Conservation (phyloP, 2,113 vertebrate species). For the Orientallactaga bullata region DNA sequence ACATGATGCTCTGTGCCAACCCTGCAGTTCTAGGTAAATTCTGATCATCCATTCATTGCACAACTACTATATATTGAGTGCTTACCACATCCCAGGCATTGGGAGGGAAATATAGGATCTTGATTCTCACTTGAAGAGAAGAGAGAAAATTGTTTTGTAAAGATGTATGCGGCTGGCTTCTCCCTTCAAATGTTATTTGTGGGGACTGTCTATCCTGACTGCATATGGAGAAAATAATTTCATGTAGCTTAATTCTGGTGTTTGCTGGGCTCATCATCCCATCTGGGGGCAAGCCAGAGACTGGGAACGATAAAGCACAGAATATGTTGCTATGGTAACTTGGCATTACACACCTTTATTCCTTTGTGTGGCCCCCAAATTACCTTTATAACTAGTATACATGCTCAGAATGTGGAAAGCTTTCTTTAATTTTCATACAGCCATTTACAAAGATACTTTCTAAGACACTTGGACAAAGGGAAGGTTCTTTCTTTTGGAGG, state of each 20-base stretch:
- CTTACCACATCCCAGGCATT: background rate
- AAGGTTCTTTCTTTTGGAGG: background rate
- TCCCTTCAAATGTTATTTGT: slow-evolving; percentile 10
- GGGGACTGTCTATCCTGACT: background rate
- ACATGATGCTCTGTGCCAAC: background rate
- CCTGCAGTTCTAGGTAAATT: slow-evolving; percentile 48
- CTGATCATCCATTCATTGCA: background rate
- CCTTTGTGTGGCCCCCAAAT: slow-evolving; percentile 42
- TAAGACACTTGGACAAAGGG: background rate
- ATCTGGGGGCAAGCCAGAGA: slow-evolving; percentile 57
- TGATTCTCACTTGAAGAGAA: slow-evolving; percentile 17
- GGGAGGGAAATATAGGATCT: background rate
- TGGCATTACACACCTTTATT: slow-evolving; percentile 63
- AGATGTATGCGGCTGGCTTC: slow-evolving; percentile 38
- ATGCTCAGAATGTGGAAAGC: slow-evolving; percentile 47
- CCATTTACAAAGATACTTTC: slow-evolving; percentile 31
- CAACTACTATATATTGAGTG: background rate
- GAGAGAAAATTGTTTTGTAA: background rate
- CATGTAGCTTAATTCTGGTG: slow-evolving; percentile 6
- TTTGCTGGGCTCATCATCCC: slow-evolving; percentile 11
- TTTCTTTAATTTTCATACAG: slow-evolving; percentile 59
- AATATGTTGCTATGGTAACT: slow-evolving; percentile 68
- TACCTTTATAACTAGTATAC: slow-evolving; percentile 49
- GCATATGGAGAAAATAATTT: slow-evolving; percentile 38
- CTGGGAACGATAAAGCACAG: background rate